Evolutionary conservation across 2,797 vertebrate species (phyloP).

Genomic region (Acanthiza pusilla): DNA sequence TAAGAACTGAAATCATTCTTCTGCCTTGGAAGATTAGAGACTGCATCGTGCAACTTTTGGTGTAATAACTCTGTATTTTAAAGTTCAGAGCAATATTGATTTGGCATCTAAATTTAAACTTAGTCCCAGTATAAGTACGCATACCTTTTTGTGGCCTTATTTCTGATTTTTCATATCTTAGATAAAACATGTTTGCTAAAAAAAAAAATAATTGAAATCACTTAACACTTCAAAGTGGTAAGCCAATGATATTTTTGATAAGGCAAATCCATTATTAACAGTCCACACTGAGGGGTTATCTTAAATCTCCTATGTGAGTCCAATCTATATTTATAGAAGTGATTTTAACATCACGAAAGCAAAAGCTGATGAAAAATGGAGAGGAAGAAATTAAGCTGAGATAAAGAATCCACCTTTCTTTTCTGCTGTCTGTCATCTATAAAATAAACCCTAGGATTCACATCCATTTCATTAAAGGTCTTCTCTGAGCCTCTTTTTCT

Average conservation of each 20-base stretch:
- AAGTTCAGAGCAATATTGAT: not conserved
- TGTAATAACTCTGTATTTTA: not conserved
- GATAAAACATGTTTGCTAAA: not conserved
- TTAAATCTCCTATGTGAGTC: not conserved
- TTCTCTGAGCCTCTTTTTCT: not conserved
- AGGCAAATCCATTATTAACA: not conserved
- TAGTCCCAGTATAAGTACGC: not conserved
- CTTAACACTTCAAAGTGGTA: not conserved
- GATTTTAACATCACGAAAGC: not conserved
- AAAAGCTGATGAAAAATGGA: not conserved
- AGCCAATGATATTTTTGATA: not conserved
- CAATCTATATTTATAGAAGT: not conserved
- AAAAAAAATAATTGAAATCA: not conserved
- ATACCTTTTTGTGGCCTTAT: not conserved
- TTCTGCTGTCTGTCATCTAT: not conserved
- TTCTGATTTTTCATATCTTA: not conserved
- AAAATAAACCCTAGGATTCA: not conserved
- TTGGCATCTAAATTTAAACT: not conserved
- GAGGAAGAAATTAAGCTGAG: not conserved
- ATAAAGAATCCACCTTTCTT: not conserved
- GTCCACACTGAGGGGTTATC: not conserved
- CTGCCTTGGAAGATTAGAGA: not conserved
- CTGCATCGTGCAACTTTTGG: not conserved
- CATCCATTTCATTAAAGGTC: not conserved
- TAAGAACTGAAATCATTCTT: not conserved